These are phyloP conservation scores for Pagetopsis macropterus DNA, from an alignment of 2,797 vertebrate genomes.

Conservation along the genomic window DNA sequence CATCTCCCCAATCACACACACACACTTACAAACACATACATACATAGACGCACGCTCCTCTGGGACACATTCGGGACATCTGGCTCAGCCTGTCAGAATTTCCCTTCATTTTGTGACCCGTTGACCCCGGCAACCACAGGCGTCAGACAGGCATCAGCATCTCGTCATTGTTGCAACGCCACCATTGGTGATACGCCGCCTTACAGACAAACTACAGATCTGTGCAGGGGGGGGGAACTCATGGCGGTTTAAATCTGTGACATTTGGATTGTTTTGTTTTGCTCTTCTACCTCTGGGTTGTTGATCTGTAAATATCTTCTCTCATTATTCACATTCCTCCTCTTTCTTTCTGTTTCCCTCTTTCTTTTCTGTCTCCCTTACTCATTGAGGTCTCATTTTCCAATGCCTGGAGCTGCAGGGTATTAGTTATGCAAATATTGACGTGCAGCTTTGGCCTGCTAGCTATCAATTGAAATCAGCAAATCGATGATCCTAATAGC, in stretches of 20 bases:
- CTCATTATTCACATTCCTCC: slow-evolving; percentile 21
- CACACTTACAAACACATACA: slow-evolving; percentile 66
- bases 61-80: slow-evolving; percentile 75
- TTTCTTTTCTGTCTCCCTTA: slow-evolving; percentile 48
- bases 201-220: slow-evolving; percentile 8
- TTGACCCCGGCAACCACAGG: slow-evolving; percentile 59
- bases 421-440: slow-evolving; percentile 95
- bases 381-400: slow-evolving; percentile 87
- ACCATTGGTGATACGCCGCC: slow-evolving; percentile 12
- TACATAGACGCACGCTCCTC: slow-evolving; percentile 52
- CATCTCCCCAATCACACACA: slow-evolving; percentile 52
- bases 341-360: slow-evolving; percentile 15
- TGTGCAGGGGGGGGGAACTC: background rate
- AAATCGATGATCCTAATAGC: slow-evolving; percentile 96
- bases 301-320: slow-evolving; percentile 28
- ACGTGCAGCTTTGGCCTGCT: slow-evolving; percentile 90
- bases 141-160: slow-evolving; percentile 45
- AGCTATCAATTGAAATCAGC: slow-evolving; percentile 96
- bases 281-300: background rate
- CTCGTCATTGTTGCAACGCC: slow-evolving; percentile 29
- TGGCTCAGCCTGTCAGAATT: slow-evolving; percentile 74
- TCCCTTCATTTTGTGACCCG: slow-evolving; percentile 62
- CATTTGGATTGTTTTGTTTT: slow-evolving; percentile 28
- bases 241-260: background rate
- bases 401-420: slow-evolving; percentile 84